A percentile compares a stretch with the other conserved stretches of the same genome.
These are phyloP conservation scores for Drosophila mayri DNA, from an alignment of 1,140 invertebrate species.

Conservation along the genomic window DNA sequence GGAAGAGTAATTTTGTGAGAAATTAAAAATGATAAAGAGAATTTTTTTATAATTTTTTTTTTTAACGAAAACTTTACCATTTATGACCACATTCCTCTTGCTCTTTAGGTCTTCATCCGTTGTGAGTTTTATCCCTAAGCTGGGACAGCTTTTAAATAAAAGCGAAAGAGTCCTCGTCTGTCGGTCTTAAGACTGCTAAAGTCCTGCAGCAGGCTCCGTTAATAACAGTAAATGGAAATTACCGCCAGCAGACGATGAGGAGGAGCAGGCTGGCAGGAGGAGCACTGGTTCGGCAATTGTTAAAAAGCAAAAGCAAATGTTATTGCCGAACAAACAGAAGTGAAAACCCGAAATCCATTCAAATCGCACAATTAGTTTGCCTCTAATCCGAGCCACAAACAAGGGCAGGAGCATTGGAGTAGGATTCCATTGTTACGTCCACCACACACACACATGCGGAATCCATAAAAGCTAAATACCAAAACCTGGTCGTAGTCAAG, in stretches of 20 bases:
- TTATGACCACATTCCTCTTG: not conserved
- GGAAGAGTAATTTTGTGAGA: not conserved
- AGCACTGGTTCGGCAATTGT: constrained; percentile 42
- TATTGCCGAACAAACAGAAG: constrained; percentile 75
- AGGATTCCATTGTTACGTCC: constrained; percentile 56
- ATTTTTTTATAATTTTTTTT: not conserved
- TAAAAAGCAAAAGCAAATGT: constrained; percentile 70
- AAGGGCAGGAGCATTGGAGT: constrained; percentile 21
- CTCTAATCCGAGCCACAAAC: constrained; percentile 81
- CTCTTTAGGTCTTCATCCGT: constrained; percentile 1
- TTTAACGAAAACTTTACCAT: not conserved
- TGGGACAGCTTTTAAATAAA: constrained; percentile 14
- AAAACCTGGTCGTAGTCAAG: constrained; percentile 27
- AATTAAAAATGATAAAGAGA: no score
- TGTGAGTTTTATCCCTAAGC: constrained; percentile 26
- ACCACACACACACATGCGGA: constrained; percentile 36
- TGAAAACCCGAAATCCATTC: constrained; percentile 76
- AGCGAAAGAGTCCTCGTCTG: constrained; percentile 10
- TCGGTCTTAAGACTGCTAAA: constrained; percentile 16
- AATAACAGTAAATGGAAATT: constrained; percentile 65
- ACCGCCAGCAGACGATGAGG: constrained; percentile 3
- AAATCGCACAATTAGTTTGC: constrained; percentile 79
- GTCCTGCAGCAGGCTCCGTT: constrained; percentile 31
- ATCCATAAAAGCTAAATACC: constrained; percentile 52
- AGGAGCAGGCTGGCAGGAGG: not conserved